Base-by-base conservation (phyloP, 30 jellyfish, hydroid and myxozoan genomes). In the Aurelia coerulea region DNA sequence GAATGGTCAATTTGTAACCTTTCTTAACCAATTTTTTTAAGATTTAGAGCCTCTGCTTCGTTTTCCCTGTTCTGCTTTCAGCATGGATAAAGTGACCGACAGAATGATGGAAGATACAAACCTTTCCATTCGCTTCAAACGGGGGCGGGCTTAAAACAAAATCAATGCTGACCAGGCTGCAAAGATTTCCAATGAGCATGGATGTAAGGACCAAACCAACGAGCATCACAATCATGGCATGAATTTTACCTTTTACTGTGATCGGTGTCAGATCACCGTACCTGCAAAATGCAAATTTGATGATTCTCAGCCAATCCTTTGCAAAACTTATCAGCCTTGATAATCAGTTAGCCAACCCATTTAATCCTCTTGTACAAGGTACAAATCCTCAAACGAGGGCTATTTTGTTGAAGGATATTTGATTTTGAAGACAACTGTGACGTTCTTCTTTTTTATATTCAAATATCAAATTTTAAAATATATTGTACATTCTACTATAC, bases 211-310 rank as follows among this genome's bases (percentile, higher is more conserved):
- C 73, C 17, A 68, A 49, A 2, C 91, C 91, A 49, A 68, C 53
- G 13, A 81, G 33, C 72, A 62, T 65, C 91, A 83, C 68, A 17
- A 39, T 7, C 59, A 81, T 50, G 0, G 84, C 56, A 33, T 16
- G 56, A 6, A 81, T 16, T 69, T 63, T 51, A 65, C 77, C 91
- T n/a, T 66, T 18, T 23, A 50, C 70, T 13, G 84, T 81, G 49
- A 81, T 54, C 11, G 91, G 91, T 2, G 84, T 69, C 12, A 81
- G 63, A 56, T 81, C 91, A 46, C 91, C 91, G 69, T 81, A 81
- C 42, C 91, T 81, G 66, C 2, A 13, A 68, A 31, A 19, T 11
- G 41, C 15, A 13, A 74, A 15, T 4, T 16, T 19, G 69, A 16
- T 19, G 10, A 16, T 2, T 5, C 10, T 60, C 8, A 16, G 66